Conservation (phyloP, 2,113 vertebrate species). For the Microcebus jonahi region DNA sequence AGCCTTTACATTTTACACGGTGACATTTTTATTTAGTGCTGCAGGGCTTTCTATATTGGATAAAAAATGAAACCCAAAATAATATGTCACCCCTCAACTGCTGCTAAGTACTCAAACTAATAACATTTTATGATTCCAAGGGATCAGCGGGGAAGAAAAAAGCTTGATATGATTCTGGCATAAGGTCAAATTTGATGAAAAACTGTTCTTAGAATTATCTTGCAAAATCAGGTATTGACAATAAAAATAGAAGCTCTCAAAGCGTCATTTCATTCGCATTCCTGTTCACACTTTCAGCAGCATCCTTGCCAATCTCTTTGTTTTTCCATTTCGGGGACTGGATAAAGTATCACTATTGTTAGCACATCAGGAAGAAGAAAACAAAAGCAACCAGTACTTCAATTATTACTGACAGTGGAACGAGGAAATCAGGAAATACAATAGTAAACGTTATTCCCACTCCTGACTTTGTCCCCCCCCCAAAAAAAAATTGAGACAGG, state of each 20-base stretch:
- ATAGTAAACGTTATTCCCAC: background rate
- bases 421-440: background rate
- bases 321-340: background rate
- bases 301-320: background rate
- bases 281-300: background rate
- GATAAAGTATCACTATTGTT: background rate
- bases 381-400: background rate
- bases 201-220: constrained; percentile 48
- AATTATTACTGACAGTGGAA: background rate
- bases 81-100: constrained; percentile 42
- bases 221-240: constrained; percentile 50
- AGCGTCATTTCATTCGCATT: background rate
- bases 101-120: constrained; percentile 56
- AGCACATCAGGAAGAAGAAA: constrained; percentile 20
- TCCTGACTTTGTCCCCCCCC: background rate
- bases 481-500: background rate
- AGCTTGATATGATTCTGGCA: constrained; percentile 42
- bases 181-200: constrained; percentile 65
- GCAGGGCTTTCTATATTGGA: constrained; percentile 57
- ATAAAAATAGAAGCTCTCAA: background rate
- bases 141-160: constrained; percentile 37
- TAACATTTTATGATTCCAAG: constrained; percentile 55
- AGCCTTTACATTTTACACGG: constrained; percentile 69
- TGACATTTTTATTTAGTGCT: constrained; percentile 80
- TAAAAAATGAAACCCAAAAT: constrained; percentile 67